Evolutionary conservation across 2,113 vertebrate species (phyloP).

Genomic region (Probosciger aterrimus): DNA sequence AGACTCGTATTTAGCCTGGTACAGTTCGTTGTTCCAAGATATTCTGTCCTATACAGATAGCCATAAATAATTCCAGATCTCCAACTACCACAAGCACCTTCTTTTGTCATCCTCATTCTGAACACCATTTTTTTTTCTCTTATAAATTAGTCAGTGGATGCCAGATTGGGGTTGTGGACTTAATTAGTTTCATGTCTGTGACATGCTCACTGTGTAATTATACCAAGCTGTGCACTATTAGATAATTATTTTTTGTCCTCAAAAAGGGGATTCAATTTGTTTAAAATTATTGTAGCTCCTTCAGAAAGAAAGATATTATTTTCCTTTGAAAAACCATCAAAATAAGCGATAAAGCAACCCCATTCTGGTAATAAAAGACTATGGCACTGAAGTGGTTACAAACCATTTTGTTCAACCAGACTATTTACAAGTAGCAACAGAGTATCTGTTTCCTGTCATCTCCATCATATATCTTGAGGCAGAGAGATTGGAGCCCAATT

Average conservation of each 20-base stretch:
- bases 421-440: constrained; percentile 90
- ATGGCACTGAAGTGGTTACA: constrained; percentile 82
- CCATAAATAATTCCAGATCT: constrained; percentile 9
- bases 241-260: constrained; percentile 44
- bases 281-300: neutral
- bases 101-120: neutral
- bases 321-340: neutral
- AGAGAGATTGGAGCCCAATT: constrained; percentile 92
- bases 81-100: constrained; percentile 3
- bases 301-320: neutral
- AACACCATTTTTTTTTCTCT: neutral
- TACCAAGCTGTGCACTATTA: constrained; percentile 4
- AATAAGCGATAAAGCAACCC: neutral
- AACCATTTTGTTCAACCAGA: constrained; percentile 83
- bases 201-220: neutral
- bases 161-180: constrained; percentile 9
- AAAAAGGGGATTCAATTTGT: constrained; percentile 20
- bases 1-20: neutral
- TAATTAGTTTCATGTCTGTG: constrained; percentile 30
- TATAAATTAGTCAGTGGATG: neutral
- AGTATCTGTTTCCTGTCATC: constrained; percentile 91
- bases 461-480: constrained; percentile 89
- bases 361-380: constrained; percentile 4
- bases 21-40: neutral
- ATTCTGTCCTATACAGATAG: neutral